phyloP scores from a whole-genome alignment of 2,113 vertebrate species.

The Hylia prasina region DNA sequence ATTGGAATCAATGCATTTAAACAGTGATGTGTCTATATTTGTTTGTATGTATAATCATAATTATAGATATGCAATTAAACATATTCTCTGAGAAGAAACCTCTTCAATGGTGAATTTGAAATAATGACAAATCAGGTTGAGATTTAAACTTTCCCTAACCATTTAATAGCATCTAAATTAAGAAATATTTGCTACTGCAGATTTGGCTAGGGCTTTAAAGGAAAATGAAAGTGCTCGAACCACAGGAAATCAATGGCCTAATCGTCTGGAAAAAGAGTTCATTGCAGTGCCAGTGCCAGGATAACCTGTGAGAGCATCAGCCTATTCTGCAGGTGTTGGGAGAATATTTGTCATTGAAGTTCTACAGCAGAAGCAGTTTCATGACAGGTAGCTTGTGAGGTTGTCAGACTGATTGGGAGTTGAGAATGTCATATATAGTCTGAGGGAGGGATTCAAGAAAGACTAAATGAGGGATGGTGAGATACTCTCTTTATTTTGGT shows the following conservation, averaged over 20 bases:
- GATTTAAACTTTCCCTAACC: not conserved
- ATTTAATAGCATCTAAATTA: constrained; percentile 18
- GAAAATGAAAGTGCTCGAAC: not conserved
- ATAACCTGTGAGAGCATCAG: not conserved
- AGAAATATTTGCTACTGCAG: not conserved
- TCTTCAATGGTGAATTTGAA: not conserved
- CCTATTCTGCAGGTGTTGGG: not conserved
- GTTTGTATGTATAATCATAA: not conserved
- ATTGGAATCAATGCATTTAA: not conserved
- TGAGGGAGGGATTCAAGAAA: not conserved
- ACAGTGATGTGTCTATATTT: not conserved
- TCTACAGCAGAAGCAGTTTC: not conserved
- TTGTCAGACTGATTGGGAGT: not conserved
- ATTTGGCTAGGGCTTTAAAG: not conserved
- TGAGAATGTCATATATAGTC: not conserved
- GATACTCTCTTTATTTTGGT: not conserved
- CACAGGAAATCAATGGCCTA: constrained; percentile 33
- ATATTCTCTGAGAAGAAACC: not conserved
- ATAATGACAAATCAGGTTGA: not conserved
- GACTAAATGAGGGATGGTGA: not conserved
- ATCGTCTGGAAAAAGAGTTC: constrained; percentile 32
- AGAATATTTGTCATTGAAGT: not conserved
- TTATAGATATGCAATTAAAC: not conserved
- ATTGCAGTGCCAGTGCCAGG: not conserved
- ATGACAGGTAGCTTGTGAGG: not conserved